Evolutionary conservation across 2,797 vertebrate genomes (phyloP).

Genomic region (Heliangelus exortis): DNA sequence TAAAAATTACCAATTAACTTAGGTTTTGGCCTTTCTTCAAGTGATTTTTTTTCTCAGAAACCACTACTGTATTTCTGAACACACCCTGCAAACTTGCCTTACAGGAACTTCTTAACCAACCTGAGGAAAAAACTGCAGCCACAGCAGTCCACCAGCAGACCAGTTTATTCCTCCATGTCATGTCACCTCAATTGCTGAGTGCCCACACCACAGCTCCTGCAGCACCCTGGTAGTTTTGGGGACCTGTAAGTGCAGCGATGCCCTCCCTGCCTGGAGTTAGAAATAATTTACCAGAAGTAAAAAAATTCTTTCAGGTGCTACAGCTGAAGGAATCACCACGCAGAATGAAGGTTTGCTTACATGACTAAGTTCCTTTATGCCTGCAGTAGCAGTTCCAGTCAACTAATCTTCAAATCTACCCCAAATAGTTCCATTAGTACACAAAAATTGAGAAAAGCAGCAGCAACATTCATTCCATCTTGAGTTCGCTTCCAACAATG

Average conservation of each 20-base stretch:
- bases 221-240: fast-evolving
- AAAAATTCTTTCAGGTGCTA: neutral
- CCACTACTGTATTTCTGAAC: neutral
- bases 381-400: neutral
- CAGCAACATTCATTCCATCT: neutral
- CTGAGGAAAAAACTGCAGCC: neutral
- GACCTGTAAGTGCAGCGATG: neutral
- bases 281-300: neutral
- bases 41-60: neutral
- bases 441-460: neutral
- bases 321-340: neutral
- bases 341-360: neutral
- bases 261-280: fast-evolving
- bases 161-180: neutral
- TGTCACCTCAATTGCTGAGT: fast-evolving
- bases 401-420: neutral
- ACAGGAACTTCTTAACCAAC: neutral
- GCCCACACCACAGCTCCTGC: neutral
- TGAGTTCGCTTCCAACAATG: neutral
- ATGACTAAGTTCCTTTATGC: neutral
- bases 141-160: neutral
- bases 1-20: neutral
- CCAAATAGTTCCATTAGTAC: neutral
- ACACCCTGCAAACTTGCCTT: neutral
- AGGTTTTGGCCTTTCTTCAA: neutral